A percentile compares a stretch with the other conserved stretches of the same genome.
Conservation (phyloP, 2,888 invertebrate genomes). For the Hydrotaea cyrtoneurina region DNA sequence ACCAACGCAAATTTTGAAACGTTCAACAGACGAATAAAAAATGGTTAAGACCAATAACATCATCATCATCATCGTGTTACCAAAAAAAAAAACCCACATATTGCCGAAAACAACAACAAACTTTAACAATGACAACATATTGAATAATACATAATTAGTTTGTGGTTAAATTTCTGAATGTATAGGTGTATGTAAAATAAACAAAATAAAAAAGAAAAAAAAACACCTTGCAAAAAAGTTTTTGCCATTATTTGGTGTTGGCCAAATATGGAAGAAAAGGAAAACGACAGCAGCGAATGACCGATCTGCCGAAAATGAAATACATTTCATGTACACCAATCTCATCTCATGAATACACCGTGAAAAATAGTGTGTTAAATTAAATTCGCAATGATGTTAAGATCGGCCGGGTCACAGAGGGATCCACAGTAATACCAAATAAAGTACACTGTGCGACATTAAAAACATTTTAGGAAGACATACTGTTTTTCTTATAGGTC, state of each 20-base stretch:
- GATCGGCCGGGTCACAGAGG: too few species aligned
- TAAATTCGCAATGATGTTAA: too few species aligned
- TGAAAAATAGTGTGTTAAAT: neutral
- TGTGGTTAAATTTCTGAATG: constrained; percentile 12
- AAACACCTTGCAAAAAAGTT: neutral
- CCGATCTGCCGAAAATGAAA: neutral
- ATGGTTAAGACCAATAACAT: constrained; percentile 33
- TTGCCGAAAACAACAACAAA: neutral
- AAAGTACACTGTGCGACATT: too few species aligned
- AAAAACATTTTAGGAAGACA: too few species aligned
- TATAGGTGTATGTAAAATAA: neutral
- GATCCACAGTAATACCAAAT: too few species aligned
- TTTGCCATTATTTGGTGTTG: constrained; percentile 12
- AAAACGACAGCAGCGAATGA: neutral
- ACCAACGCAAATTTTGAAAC: constrained; percentile 58
- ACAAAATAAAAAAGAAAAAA: neutral
- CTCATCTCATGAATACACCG: neutral
- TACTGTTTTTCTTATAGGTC: too few species aligned
- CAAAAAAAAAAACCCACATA: constrained; percentile 49
- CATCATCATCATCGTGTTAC: constrained; percentile 12
- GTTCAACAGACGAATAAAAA: constrained; percentile 17
- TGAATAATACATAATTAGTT: constrained; percentile 40
- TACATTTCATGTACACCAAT: neutral
- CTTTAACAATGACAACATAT: constrained; percentile 25
- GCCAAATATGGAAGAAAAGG: neutral